Evolutionary conservation across 2,888 invertebrate genomes (phyloP).

Genomic region (Metallyticus violacea): DNA sequence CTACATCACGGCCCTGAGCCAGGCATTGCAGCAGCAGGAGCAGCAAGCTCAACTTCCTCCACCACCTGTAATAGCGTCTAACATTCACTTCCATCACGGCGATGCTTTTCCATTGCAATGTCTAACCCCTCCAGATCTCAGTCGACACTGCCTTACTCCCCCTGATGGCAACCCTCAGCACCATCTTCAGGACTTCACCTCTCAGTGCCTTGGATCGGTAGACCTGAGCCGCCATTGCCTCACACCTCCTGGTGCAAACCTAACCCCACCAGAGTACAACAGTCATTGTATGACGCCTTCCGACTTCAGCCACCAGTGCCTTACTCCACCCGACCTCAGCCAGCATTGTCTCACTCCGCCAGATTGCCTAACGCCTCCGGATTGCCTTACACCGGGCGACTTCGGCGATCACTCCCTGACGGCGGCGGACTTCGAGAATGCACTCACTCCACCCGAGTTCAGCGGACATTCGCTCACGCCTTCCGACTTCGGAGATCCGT

Average conservation of each 20-base stretch:
- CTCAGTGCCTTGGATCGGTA: background rate
- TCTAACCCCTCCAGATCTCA: slow-evolving; percentile 40
- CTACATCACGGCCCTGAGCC: slow-evolving; percentile 75
- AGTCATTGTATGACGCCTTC: background rate
- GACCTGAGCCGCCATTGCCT: background rate
- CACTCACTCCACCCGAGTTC: slow-evolving; percentile 26
- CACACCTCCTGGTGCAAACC: background rate
- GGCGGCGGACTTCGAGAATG: slow-evolving; percentile 27
- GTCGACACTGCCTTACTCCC: slow-evolving; percentile 1
- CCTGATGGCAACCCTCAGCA: background rate
- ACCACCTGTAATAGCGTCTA: slow-evolving; percentile 40
- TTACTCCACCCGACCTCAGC: slow-evolving; percentile 32
- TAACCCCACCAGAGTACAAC: slow-evolving; percentile 49
- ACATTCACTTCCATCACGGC: slow-evolving; percentile 29
- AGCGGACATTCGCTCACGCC: slow-evolving; percentile 7
- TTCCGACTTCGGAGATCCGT: background rate
- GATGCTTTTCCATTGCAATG: slow-evolving; percentile 45
- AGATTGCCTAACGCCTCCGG: slow-evolving; percentile 43
- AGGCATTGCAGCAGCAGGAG: slow-evolving; percentile 51
- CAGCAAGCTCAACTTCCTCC: slow-evolving; percentile 33
- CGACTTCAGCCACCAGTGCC: slow-evolving; percentile 15
- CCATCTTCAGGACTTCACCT: background rate
- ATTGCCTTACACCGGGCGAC: slow-evolving; percentile 50
- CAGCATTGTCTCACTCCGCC: slow-evolving; percentile 50
- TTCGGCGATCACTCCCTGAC: slow-evolving; percentile 35